phyloP scores from a whole-genome alignment of 2,113 vertebrate species.

The Verasper variegatus region DNA sequence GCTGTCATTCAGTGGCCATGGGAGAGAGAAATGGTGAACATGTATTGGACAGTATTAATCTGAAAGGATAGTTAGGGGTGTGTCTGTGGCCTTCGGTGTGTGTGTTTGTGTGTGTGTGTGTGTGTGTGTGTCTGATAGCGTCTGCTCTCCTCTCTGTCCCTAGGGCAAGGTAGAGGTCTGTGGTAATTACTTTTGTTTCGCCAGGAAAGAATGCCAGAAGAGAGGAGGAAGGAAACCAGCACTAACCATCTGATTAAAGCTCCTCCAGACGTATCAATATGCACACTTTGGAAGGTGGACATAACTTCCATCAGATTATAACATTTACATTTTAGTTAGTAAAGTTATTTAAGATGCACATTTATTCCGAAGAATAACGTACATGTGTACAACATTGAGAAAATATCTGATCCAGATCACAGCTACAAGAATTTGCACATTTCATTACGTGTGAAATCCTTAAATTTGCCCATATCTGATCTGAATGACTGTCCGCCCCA shows the following conservation, averaged over 20 bases:
- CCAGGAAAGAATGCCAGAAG: slow-evolving; percentile 65
- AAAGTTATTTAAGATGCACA: not conserved
- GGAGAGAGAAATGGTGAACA: slow-evolving; percentile 68
- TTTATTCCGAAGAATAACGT: no score
- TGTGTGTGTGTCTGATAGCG: slow-evolving; percentile 43
- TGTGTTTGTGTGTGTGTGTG: slow-evolving; percentile 4
- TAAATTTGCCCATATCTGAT: slow-evolving; percentile 1
- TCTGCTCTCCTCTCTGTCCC: slow-evolving; percentile 75
- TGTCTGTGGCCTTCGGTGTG: not conserved
- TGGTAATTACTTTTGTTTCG: slow-evolving; percentile 80
- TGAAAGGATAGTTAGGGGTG: slow-evolving; percentile 53
- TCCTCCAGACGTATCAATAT: slow-evolving; percentile 33
- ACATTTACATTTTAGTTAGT: not conserved
- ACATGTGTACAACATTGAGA: no score
- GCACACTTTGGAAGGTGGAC: not conserved
- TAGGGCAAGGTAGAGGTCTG: slow-evolving; percentile 71
- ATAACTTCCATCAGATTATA: not conserved
- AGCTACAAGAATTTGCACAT: not conserved
- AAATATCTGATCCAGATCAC: not conserved
- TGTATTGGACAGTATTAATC: slow-evolving; percentile 77
- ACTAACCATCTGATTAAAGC: slow-evolving; percentile 63
- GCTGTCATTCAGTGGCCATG: slow-evolving; percentile 77
- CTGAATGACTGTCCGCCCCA: slow-evolving; percentile 14
- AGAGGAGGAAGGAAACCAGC: slow-evolving; percentile 59
- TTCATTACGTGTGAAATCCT: not conserved